phyloP scores from a whole-genome alignment of 2,888 invertebrate species.

The Meghimatium bilineatum region DNA sequence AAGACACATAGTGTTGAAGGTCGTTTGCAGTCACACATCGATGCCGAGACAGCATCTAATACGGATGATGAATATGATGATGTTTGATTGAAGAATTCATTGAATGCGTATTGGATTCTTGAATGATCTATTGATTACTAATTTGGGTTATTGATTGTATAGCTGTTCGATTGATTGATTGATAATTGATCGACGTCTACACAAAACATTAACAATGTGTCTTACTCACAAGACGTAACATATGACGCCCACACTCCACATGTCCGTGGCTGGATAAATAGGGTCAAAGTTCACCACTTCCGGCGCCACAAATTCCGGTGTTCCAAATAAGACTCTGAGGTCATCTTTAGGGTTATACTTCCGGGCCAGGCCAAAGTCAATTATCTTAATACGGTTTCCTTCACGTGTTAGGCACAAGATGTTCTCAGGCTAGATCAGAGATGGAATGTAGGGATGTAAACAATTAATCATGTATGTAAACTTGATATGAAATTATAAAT shows the following conservation, averaged over 20 bases:
- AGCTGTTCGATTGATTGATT: too few species aligned
- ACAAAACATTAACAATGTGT: not conserved
- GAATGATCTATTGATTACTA: too few species aligned
- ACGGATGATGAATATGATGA: too few species aligned
- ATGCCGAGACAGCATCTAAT: too few species aligned
- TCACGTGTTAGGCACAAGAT: constrained; percentile 95
- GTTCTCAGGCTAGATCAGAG: constrained; percentile 92
- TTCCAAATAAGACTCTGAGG: constrained; percentile 92
- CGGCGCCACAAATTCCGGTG: constrained; percentile 98
- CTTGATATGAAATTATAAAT: too few species aligned
- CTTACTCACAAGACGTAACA: constrained; percentile 95
- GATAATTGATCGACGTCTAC: too few species aligned
- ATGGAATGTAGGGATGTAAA: not conserved
- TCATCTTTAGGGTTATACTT: constrained; percentile 94
- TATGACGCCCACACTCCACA: constrained; percentile 99
- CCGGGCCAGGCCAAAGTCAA: constrained; percentile 97
- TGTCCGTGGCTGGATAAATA: constrained; percentile 96
- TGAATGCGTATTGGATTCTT: too few species aligned
- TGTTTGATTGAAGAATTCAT: too few species aligned
- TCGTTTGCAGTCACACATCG: too few species aligned
- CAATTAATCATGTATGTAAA: too few species aligned
- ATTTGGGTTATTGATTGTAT: too few species aligned
- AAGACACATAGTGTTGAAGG: too few species aligned
- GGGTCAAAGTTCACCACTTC: constrained; percentile 99
- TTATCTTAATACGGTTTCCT: constrained; percentile 98